A percentile compares a stretch with the other conserved stretches of the same genome.
phyloP scores from a whole-genome alignment of 2,797 vertebrate species.

The Pteronotus mesoamericanus region DNA sequence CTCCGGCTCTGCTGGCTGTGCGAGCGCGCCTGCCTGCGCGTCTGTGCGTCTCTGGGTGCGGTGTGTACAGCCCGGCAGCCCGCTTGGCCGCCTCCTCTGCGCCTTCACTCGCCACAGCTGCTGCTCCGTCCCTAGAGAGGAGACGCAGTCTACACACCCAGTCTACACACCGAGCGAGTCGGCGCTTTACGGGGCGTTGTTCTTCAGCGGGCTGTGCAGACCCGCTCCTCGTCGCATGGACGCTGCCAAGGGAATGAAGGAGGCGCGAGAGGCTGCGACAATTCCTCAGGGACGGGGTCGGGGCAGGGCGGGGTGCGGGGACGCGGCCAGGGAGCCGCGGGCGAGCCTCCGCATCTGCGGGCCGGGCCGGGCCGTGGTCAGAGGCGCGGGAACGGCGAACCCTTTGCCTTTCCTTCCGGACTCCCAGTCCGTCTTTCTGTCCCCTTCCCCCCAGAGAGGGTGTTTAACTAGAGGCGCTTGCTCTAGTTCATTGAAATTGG shows the following conservation, averaged over 20 bases:
- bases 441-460: neutral
- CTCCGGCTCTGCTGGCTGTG: neutral
- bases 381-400: neutral
- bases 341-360: too few species aligned
- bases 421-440: neutral
- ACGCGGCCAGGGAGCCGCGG: neutral
- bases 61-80: neutral
- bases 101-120: constrained; percentile 48
- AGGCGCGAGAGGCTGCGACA: neutral
- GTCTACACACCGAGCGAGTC: constrained; percentile 29
- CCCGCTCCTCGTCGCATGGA: constrained; percentile 52
- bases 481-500: neutral
- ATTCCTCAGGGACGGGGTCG: neutral
- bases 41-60: too few species aligned
- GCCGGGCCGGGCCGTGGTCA: neutral
- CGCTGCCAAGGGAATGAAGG: constrained; percentile 28
- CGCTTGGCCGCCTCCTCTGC: constrained; percentile 58
- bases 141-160: constrained; percentile 31
- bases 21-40: neutral
- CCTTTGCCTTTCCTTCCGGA: neutral
- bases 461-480: neutral
- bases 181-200: constrained; percentile 27
- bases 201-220: constrained; percentile 41
- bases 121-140: constrained; percentile 69
- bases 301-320: neutral